Conservation (phyloP, 1,140 invertebrate genomes). For the Oppia nitens region DNA sequence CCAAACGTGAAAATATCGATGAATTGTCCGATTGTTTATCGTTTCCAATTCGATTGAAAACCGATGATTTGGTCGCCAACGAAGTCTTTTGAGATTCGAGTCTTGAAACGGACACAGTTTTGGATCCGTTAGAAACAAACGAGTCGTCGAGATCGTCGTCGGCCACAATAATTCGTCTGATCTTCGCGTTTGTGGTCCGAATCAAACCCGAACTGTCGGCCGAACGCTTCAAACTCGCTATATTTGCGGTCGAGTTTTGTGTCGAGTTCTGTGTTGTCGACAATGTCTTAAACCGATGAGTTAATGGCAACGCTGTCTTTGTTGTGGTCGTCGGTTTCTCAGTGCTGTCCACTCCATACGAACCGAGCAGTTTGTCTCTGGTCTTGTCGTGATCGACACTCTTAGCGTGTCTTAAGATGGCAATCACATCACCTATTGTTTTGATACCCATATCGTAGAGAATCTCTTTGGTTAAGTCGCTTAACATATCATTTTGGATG, state of each 20-base stretch:
- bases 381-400: constrained; percentile 36
- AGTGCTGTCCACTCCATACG: not conserved
- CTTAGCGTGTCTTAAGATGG: constrained; percentile 63
- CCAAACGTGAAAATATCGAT: not conserved
- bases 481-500: constrained; percentile 58
- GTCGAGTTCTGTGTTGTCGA: not conserved
- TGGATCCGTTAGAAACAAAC: not conserved
- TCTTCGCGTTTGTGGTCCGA: not conserved
- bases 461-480: constrained; percentile 63
- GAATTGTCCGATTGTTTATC: not conserved
- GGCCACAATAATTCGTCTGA: not conserved
- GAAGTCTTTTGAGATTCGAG: not conserved
- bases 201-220: not conserved
- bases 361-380: constrained; percentile 8
- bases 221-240: not conserved
- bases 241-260: not conserved
- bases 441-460: constrained; percentile 63
- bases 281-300: not conserved
- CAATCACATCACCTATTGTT: constrained; percentile 63
- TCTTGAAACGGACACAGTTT: no score
- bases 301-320: not conserved
- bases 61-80: not conserved
- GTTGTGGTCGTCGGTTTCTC: not conserved
- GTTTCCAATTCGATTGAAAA: not conserved
- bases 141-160: not conserved